A percentile compares a stretch with the other conserved stretches of the same genome.
These are phyloP conservation scores for Adineta ricciae DNA, from an alignment of 2,888 invertebrate genomes.

Conservation along the genomic window DNA sequence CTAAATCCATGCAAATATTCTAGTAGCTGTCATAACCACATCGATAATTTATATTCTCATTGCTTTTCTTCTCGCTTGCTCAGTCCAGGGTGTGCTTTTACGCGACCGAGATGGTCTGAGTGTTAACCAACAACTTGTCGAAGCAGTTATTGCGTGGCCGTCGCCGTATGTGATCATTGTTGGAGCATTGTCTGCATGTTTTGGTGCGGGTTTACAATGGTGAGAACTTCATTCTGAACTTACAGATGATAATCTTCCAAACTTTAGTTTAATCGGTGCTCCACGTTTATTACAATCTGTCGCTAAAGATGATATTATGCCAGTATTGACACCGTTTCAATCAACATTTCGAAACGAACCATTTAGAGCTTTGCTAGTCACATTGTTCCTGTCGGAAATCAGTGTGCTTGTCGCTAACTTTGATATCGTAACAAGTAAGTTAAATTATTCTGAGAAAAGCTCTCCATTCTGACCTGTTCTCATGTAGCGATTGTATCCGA, in stretches of 20 bases:
- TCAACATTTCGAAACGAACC: slow-evolving; percentile 91
- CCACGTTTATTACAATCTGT: slow-evolving; percentile 70
- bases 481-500: slow-evolving; percentile 39
- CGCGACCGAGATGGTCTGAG: slow-evolving; percentile 98
- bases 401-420: slow-evolving; percentile 82
- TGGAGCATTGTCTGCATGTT: slow-evolving; percentile 92
- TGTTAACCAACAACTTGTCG: slow-evolving; percentile 84
- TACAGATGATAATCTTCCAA: no score
- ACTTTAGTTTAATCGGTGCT: slow-evolving; percentile 48
- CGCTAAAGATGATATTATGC: slow-evolving; percentile 91
- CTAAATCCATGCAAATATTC: not conserved
- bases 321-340: slow-evolving; percentile 80
- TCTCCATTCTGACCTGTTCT: not conserved
- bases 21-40: slow-evolving; percentile 39
- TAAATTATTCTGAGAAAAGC: not conserved
- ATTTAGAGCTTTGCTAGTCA: slow-evolving; percentile 73
- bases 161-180: slow-evolving; percentile 94
- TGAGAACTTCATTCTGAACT: not conserved
- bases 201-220: slow-evolving; percentile 93
- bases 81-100: slow-evolving; percentile 81
- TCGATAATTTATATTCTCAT: slow-evolving; percentile 60
- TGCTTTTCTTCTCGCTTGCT: slow-evolving; percentile 82
- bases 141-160: slow-evolving; percentile 96
- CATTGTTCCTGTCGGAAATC: slow-evolving; percentile 55
- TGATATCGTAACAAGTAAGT: slow-evolving; percentile 68